A percentile compares a stretch with the other conserved stretches of the same genome.
These are phyloP conservation scores for Palythoa heliodiscus DNA, from an alignment of 92 coral and sea anemone species.

Conservation along the genomic window DNA sequence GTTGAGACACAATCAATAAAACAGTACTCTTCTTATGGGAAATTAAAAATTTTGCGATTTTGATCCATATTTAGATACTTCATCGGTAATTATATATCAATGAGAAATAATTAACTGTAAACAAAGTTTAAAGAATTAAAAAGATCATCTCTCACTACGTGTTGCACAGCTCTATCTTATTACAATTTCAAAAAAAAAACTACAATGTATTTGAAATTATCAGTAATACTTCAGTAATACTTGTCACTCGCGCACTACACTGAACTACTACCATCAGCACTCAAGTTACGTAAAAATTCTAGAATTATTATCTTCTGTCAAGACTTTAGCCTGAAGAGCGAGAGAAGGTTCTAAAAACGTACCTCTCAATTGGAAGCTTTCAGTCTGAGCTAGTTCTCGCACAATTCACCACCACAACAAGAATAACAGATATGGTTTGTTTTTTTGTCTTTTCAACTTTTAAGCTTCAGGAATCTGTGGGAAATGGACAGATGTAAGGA, in stretches of 20 bases:
- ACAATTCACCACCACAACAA: background rate
- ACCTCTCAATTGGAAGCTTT: background rate
- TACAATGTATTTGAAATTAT: no score
- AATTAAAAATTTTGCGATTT: no score
- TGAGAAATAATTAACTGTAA: no score
- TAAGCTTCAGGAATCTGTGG: constrained; percentile 30
- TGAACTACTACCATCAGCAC: background rate
- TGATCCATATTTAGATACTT: no score
- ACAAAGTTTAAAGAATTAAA: no score
- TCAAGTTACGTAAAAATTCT: no score
- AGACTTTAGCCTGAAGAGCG: background rate
- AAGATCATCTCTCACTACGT: background rate
- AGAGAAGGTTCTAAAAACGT: background rate
- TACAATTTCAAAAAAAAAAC: no score
- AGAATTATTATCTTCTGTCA: background rate
- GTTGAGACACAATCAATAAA: no score
- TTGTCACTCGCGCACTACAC: background rate
- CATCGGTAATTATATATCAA: no score
- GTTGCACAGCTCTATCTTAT: background rate
- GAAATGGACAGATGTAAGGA: constrained; percentile 8
- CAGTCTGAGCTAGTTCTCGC: background rate
- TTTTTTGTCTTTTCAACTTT: background rate
- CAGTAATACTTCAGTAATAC: no score
- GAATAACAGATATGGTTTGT: background rate
- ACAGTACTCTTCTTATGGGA: no score